phyloP scores from a whole-genome alignment of 2,888 invertebrate genomes.

The Microplitis manilae region DNA sequence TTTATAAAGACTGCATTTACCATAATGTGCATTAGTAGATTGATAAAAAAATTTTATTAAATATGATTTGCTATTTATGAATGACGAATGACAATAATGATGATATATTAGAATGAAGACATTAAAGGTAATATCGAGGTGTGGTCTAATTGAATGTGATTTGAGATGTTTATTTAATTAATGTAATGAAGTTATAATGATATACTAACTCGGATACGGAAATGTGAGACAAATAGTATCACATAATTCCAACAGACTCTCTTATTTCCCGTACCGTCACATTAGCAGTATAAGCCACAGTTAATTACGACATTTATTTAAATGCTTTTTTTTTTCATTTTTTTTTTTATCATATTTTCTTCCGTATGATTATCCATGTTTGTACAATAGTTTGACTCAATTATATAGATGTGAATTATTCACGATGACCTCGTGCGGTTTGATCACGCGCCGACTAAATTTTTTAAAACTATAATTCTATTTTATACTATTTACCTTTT shows the following conservation, averaged over 20 bases:
- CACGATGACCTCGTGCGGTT: not conserved
- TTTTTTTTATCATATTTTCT: not conserved
- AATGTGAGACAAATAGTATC: not conserved
- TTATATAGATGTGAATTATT: not conserved
- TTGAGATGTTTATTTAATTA: not conserved
- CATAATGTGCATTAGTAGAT: not conserved
- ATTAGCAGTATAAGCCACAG: not conserved
- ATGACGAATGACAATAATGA: not conserved
- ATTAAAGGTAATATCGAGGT: not conserved
- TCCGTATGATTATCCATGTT: not conserved
- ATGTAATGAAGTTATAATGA: not conserved
- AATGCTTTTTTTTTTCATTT: too few species aligned
- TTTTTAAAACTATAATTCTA: not conserved
- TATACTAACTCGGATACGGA: not conserved
- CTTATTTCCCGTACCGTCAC: not conserved
- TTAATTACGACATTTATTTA: not conserved
- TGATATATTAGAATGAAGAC: not conserved
- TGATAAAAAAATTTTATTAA: not conserved
- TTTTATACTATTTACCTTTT: constrained; percentile 1
- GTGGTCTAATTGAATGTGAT: not conserved
- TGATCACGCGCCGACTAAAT: not conserved
- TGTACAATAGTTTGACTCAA: not conserved
- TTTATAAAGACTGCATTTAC: not conserved
- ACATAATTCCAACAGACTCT: not conserved
- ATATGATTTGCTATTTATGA: not conserved